These are phyloP conservation scores for Carcharodon carcharias DNA, from an alignment of 2,797 vertebrate genomes.

Conservation along the genomic window DNA sequence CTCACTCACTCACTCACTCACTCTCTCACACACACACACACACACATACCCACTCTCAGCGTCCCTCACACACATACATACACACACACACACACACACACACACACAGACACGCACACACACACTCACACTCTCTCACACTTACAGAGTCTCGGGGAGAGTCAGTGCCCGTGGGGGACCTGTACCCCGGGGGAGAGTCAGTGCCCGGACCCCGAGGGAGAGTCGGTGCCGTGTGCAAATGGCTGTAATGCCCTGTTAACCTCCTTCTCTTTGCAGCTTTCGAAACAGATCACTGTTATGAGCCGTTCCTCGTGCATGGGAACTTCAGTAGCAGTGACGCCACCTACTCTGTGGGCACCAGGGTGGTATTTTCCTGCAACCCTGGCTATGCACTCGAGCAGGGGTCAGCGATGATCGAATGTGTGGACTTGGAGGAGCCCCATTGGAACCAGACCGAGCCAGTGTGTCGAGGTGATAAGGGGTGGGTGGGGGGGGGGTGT, in stretches of 20 bases:
- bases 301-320: conserved; percentile 82
- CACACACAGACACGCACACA: too few species aligned
- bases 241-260: neutral
- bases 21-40: too few species aligned
- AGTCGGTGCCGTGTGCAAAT: too few species aligned
- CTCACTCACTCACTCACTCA: too few species aligned
- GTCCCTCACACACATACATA: too few species aligned
- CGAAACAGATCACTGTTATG: conserved; percentile 82
- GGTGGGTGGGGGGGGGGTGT: too few species aligned
- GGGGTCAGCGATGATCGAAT: conserved; percentile 75
- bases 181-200: too few species aligned
- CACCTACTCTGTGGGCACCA: conserved; percentile 71
- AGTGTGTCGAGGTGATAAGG: conserved; percentile 70
- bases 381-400: conserved; percentile 83
- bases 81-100: too few species aligned
- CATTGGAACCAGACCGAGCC: conserved; percentile 89
- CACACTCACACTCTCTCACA: too few species aligned
- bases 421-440: conserved; percentile 75
- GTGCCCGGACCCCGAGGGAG: too few species aligned
- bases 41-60: too few species aligned
- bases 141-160: too few species aligned
- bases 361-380: conserved; percentile 75
- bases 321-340: conserved; percentile 84
- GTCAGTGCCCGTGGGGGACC: conserved; percentile 68
- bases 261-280: conserved; percentile 61